A percentile compares a stretch with the other conserved stretches of the same genome.
Conservation (phyloP, 1,140 invertebrate species). For the Apis cerana region DNA sequence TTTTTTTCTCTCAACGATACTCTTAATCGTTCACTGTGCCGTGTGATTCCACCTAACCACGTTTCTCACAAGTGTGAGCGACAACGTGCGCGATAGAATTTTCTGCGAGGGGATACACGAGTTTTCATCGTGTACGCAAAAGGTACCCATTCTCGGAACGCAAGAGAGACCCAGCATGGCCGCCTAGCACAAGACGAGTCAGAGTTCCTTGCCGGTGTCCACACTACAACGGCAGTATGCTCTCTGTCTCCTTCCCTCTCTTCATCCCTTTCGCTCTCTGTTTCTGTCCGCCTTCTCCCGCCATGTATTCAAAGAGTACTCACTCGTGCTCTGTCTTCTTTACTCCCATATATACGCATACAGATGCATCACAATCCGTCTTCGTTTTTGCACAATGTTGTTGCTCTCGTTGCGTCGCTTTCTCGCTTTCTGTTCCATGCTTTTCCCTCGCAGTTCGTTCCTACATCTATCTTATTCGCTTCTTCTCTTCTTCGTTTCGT, state of each 20-base stretch:
- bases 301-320: slow-evolving; percentile 31
- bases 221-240: slow-evolving; percentile 24
- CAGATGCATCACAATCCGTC: slow-evolving; percentile 36
- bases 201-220: slow-evolving; percentile 56
- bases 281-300: slow-evolving; percentile 38
- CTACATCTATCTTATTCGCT: slow-evolving; percentile 35
- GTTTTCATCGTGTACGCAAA: slow-evolving; percentile 54
- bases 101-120: slow-evolving; percentile 24
- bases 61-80: slow-evolving; percentile 8
- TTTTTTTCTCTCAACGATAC: neutral
- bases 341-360: slow-evolving; percentile 12
- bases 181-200: slow-evolving; percentile 62
- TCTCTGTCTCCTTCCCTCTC: slow-evolving; percentile 30
- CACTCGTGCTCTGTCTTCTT: slow-evolving; percentile 21
- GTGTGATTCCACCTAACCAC: neutral
- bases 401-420: slow-evolving; percentile 45
- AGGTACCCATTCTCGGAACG: slow-evolving; percentile 60
- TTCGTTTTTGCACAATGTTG: slow-evolving; percentile 40
- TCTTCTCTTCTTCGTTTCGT: slow-evolving; percentile 33
- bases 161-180: slow-evolving; percentile 66
- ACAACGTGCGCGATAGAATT: slow-evolving; percentile 39
- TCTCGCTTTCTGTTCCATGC: slow-evolving; percentile 39
- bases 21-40: neutral
- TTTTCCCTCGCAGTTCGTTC: slow-evolving; percentile 43
- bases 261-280: slow-evolving; percentile 22